Evolutionary conservation across 2,113 vertebrate species (phyloP).

Genomic region (Galemys pyrenaicus): DNA sequence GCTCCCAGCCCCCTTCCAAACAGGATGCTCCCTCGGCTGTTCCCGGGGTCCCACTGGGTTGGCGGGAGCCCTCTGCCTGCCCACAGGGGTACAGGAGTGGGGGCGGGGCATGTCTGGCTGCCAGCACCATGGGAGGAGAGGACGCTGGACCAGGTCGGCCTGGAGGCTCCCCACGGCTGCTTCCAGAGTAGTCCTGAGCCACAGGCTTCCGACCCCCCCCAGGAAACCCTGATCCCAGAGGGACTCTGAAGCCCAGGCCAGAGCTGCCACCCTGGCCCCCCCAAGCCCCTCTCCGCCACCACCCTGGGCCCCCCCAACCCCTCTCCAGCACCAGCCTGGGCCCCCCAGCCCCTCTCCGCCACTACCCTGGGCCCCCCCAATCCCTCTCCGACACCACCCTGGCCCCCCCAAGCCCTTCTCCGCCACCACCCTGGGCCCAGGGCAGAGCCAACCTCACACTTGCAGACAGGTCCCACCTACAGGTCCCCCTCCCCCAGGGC

Average conservation of each 20-base stretch:
- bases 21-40: neutral
- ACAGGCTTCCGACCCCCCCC: neutral
- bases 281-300: no score
- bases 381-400: no score
- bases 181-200: neutral
- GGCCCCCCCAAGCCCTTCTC: neutral
- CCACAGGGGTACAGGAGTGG: no score
- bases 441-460: neutral
- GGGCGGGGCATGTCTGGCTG: no score
- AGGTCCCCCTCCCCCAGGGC: neutral
- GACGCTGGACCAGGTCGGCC: accelerated
- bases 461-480: neutral
- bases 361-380: no score
- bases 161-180: neutral
- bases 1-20: neutral
- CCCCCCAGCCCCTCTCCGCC: no score
- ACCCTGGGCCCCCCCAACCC: no score
- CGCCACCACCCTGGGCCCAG: neutral
- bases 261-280: no score
- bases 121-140: neutral
- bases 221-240: neutral
- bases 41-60: accelerated
- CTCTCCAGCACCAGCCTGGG: no score
- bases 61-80: neutral
- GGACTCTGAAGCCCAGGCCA: neutral